Percentiles rank a stretch among this genome's conserved stretches.
Conservation (phyloP, 2,888 invertebrate genomes). For the Psylliodes chrysocephalus region DNA sequence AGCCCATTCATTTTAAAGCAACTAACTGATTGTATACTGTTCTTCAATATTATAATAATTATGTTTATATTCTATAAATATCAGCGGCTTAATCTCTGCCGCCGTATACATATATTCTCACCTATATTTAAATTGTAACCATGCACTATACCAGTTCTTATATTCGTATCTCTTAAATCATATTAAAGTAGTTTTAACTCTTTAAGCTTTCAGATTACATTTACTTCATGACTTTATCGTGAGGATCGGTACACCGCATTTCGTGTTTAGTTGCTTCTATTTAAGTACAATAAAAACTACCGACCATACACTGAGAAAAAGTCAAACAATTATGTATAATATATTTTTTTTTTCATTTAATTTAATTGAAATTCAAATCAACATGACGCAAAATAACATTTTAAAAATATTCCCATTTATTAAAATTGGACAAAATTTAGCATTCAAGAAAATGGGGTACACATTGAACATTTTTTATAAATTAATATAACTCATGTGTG, state of each 20-base stretch:
- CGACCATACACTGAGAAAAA: background rate
- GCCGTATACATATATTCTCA: background rate
- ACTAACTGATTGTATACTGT: background rate
- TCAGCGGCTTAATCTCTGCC: slow-evolving; percentile 3
- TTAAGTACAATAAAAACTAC: slow-evolving; percentile 10
- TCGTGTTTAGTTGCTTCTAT: slow-evolving; percentile 21
- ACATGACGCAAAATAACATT: too few relatives aligned
- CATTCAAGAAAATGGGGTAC: too few relatives aligned
- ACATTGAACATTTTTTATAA: too few relatives aligned
- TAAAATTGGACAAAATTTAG: too few relatives aligned
- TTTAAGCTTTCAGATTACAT: slow-evolving; percentile 21
- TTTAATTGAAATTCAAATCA: too few relatives aligned
- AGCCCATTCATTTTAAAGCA: background rate
- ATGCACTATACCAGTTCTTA: slow-evolving; percentile 17
- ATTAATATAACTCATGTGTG: too few relatives aligned
- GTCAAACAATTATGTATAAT: too few relatives aligned
- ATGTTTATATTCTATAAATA: slow-evolving; percentile 5
- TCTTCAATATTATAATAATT: slow-evolving; percentile 9
- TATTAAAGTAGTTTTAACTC: slow-evolving; percentile 18
- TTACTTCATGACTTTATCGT: slow-evolving; percentile 26
- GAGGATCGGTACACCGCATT: slow-evolving; percentile 23
- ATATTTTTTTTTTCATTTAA: too few relatives aligned
- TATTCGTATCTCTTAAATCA: slow-evolving; percentile 19
- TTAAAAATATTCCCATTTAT: too few relatives aligned
- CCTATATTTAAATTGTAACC: slow-evolving; percentile 15